Conservation (phyloP, 2,113 vertebrate genomes). For the Myrmophylax atrothorax region DNA sequence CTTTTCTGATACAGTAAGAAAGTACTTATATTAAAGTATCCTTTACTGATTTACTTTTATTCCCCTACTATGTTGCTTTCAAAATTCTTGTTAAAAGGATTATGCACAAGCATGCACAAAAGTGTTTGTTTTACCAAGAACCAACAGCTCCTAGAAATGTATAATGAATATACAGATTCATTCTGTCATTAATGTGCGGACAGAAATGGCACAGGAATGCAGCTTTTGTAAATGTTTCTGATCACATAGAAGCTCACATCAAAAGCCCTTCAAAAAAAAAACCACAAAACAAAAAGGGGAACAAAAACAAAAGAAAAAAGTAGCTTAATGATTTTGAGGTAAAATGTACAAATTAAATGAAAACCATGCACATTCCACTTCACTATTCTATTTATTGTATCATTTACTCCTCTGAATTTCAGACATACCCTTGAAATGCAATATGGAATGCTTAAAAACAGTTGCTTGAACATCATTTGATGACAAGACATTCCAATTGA, state of each 20-base stretch:
- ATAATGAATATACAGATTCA: not conserved
- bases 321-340: not conserved
- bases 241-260: not conserved
- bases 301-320: not conserved
- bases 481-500: not conserved
- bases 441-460: not conserved
- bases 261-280: not conserved
- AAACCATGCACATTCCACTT: not conserved
- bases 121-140: not conserved
- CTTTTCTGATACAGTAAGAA: not conserved
- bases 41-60: not conserved
- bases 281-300: too few relatives aligned
- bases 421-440: not conserved
- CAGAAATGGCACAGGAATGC: not conserved
- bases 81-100: not conserved
- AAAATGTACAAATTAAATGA: not conserved
- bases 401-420: not conserved
- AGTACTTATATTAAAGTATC: not conserved
- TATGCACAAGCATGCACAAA: not conserved
- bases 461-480: not conserved
- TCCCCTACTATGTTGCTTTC: not conserved
- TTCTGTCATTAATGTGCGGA: not conserved
- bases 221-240: not conserved
- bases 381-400: not conserved
- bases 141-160: not conserved